Percentiles rank a stretch among this genome's conserved stretches.
phyloP scores from a whole-genome alignment of 2,888 invertebrate genomes.

The Drosophila meridiana region DNA sequence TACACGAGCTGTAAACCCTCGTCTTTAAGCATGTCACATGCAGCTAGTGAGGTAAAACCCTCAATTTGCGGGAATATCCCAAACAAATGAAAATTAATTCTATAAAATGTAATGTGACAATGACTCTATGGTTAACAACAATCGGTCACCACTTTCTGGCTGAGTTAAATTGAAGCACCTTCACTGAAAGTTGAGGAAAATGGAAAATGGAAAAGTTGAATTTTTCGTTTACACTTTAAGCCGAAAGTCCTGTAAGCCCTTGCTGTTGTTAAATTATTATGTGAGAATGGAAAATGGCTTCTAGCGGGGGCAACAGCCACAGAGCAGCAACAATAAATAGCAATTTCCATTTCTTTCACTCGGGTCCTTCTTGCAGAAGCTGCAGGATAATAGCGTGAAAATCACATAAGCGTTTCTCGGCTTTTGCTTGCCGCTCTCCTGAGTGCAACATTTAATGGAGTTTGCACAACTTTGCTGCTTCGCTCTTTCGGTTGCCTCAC shows the following conservation, averaged over 20 bases:
- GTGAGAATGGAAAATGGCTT: constrained; percentile 38
- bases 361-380: constrained; percentile 19
- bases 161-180: constrained; percentile 57
- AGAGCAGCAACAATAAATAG: constrained; percentile 45
- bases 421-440: constrained; percentile 17
- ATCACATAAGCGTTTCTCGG: constrained; percentile 13
- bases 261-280: constrained; percentile 33
- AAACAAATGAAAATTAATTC: constrained; percentile 25
- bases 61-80: constrained; percentile 2
- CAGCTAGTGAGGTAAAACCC: constrained; percentile 19
- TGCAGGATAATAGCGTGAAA: constrained; percentile 45
- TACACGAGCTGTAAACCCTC: constrained; percentile 17
- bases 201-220: constrained; percentile 14
- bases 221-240: constrained; percentile 52
- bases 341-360: constrained; percentile 57
- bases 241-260: constrained; percentile 16
- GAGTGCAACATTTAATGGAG: constrained; percentile 61
- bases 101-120: constrained; percentile 16
- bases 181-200: constrained; percentile 22
- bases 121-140: constrained; percentile 19
- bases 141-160: not conserved
- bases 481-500: constrained; percentile 11
- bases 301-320: constrained; percentile 15
- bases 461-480: constrained; percentile 56
- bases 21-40: constrained; percentile 39